These are phyloP conservation scores for Miichthys miiuy DNA, from an alignment of 2,797 vertebrate genomes.

Conservation along the genomic window DNA sequence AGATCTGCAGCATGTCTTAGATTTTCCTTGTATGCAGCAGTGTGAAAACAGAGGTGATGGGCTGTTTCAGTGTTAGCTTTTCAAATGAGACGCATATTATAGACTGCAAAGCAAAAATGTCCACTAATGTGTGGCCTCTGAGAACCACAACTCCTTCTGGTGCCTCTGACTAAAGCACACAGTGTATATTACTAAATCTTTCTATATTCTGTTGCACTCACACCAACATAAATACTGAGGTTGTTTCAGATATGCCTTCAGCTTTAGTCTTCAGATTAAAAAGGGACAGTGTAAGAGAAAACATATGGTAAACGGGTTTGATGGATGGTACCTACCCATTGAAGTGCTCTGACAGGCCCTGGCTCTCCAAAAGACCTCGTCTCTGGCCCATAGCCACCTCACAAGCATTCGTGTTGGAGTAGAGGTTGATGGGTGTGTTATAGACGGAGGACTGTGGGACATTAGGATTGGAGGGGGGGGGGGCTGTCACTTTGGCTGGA, in stretches of 20 bases:
- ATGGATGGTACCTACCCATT: constrained; percentile 91
- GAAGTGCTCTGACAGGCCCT: constrained; percentile 88
- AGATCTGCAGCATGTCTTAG: constrained; percentile 48
- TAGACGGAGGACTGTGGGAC: constrained; percentile 91
- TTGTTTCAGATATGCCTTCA: neutral
- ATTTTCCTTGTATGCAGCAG: constrained; percentile 42
- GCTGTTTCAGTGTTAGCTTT: constrained; percentile 33
- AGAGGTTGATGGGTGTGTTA: constrained; percentile 88
- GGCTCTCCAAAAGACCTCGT: constrained; percentile 90
- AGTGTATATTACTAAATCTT: neutral
- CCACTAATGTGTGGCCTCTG: constrained; percentile 15
- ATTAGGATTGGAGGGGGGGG: constrained; percentile 81
- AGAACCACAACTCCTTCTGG: constrained; percentile 11
- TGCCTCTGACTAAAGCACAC: constrained; percentile 10
- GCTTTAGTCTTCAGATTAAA: constrained; percentile 11
- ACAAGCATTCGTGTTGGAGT: constrained; percentile 87
- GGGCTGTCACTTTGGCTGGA: constrained; percentile 86
- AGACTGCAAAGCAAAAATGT: constrained; percentile 8
- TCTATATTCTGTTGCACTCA: neutral
- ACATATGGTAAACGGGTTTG: neutral
- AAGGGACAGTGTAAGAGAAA: constrained; percentile 8
- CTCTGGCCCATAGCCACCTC: constrained; percentile 92
- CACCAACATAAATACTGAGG: neutral
- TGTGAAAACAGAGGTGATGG: constrained; percentile 37
- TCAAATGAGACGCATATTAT: constrained; percentile 37